These are phyloP conservation scores for Nipponia nippon DNA, from an alignment of 2,113 vertebrate genomes.

Conservation along the genomic window DNA sequence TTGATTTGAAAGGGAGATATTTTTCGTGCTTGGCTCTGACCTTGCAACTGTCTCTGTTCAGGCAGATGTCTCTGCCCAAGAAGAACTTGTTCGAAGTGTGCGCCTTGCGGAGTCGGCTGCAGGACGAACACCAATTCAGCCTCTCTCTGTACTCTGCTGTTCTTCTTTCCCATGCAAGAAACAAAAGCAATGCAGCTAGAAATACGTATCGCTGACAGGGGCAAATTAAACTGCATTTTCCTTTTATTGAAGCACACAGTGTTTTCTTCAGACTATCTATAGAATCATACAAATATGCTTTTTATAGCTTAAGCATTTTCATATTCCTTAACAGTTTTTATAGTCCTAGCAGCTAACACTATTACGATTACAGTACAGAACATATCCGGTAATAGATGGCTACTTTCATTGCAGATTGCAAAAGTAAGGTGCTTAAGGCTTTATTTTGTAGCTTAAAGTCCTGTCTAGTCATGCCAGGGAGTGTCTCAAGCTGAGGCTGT, in stretches of 20 bases:
- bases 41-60: not conserved
- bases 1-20: not conserved
- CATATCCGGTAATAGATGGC: not conserved
- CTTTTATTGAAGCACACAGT: not conserved
- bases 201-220: not conserved
- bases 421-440: slow-evolving; percentile 22
- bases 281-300: not conserved
- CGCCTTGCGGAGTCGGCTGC: not conserved
- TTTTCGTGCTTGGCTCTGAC: not conserved
- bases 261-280: not conserved
- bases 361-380: not conserved
- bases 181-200: not conserved
- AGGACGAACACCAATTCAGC: not conserved
- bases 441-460: slow-evolving; percentile 71
- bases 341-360: not conserved
- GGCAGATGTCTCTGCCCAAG: not conserved
- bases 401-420: not conserved
- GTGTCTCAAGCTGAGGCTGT: slow-evolving; percentile 18
- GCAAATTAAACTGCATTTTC: not conserved
- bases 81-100: not conserved
- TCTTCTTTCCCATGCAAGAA: not conserved
- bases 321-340: not conserved
- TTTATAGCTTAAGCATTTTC: not conserved
- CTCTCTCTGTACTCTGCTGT: not conserved
- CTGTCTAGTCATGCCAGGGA: slow-evolving; percentile 55